phyloP scores from a whole-genome alignment of 1,140 invertebrate species.

The Drosophila obscura region DNA sequence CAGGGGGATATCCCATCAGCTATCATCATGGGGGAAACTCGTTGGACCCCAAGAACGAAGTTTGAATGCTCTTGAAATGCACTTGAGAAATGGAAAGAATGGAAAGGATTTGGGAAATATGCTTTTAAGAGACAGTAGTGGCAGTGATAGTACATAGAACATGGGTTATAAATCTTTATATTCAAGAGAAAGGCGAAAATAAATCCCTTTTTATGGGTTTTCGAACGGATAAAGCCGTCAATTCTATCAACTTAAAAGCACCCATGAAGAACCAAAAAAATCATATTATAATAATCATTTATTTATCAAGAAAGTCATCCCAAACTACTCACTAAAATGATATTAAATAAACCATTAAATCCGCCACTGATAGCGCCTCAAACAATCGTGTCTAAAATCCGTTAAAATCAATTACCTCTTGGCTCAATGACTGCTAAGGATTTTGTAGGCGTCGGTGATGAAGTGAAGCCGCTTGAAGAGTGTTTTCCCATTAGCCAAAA shows the following conservation, averaged over 20 bases:
- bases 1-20: constrained; percentile 22
- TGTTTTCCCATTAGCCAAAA: constrained; percentile 46
- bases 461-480: constrained; percentile 19
- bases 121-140: no score
- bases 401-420: constrained; percentile 44
- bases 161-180: no score
- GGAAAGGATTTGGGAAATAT: not conserved
- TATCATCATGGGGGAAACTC: not conserved
- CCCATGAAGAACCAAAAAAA: not conserved
- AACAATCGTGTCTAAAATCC: constrained; percentile 34
- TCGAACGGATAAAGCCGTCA: not conserved
- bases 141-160: no score
- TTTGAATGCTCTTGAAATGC: constrained; percentile 11
- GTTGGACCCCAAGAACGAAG: not conserved
- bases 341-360: no score
- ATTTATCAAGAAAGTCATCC: not conserved
- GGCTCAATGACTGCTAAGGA: constrained; percentile 37
- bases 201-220: no score
- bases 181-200: not conserved
- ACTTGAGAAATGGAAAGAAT: no score
- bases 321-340: no score
- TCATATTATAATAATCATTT: constrained; percentile 15
- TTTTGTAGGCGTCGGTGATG: constrained; percentile 32
- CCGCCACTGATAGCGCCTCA: not conserved
- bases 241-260: not conserved